Evolutionary conservation across 2,888 invertebrate genomes (phyloP).

Genomic region (Zelleria hepariella): DNA sequence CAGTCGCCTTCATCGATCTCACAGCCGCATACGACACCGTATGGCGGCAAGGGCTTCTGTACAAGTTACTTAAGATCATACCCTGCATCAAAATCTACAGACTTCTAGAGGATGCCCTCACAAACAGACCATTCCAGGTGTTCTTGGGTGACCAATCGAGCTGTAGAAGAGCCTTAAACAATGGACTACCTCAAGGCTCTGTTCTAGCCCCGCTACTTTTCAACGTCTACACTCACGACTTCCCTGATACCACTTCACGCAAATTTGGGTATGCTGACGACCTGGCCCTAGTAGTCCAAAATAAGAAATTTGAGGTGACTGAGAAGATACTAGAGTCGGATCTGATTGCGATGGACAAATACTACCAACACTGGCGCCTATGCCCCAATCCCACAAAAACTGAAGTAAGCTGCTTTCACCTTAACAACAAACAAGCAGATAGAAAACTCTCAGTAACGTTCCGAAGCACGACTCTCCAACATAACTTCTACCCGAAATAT

Average conservation of each 20-base stretch:
- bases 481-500: too few species aligned
- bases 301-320: not conserved
- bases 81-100: not conserved
- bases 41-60: constrained; percentile 4
- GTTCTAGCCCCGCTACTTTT: constrained; percentile 4
- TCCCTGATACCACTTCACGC: not conserved
- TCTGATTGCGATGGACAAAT: not conserved
- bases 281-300: constrained; percentile 1
- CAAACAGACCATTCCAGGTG: not conserved
- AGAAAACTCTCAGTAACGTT: too few species aligned
- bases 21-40: constrained; percentile 7
- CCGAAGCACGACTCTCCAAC: too few species aligned
- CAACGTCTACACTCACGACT: constrained; percentile 2
- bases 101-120: not conserved
- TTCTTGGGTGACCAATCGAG: not conserved
- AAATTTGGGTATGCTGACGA: constrained; percentile 6
- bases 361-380: not conserved
- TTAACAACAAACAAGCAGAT: too few species aligned
- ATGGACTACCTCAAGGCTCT: constrained; percentile 5
- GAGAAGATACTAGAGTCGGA: not conserved
- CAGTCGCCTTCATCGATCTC: too few species aligned
- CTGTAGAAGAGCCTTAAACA: not conserved
- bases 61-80: not conserved
- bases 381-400: too few species aligned
- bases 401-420: too few species aligned